Evolutionary conservation across 2,888 invertebrate species (phyloP).

Genomic region (Gari tellinella): DNA sequence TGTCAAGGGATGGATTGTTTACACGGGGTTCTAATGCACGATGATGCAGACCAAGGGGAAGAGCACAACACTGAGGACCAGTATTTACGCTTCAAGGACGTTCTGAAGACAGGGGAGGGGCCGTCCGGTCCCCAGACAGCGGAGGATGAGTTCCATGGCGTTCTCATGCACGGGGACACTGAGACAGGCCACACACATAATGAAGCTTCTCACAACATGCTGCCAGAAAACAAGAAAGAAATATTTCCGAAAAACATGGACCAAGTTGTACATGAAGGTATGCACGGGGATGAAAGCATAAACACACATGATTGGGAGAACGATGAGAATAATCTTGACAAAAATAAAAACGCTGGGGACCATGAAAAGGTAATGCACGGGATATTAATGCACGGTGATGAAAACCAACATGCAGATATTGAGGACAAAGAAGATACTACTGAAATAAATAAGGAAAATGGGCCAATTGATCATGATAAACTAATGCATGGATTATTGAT

Average conservation of each 20-base stretch:
- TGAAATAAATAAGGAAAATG: conserved; percentile 8
- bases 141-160: conserved; percentile 69
- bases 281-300: conserved; percentile 48
- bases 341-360: conserved; percentile 15
- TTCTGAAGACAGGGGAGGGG: conserved; percentile 16
- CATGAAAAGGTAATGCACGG: conserved; percentile 65
- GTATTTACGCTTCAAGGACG: conserved; percentile 49
- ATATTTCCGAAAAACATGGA: conserved; percentile 57
- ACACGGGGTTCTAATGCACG: conserved; percentile 74
- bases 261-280: conserved; percentile 51
- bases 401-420: conserved; percentile 8
- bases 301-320: conserved; percentile 36
- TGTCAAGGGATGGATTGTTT: conserved; percentile 69
- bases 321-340: not conserved
- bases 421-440: conserved; percentile 3
- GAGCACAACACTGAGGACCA: conserved; percentile 64
- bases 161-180: conserved; percentile 72
- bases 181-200: conserved; percentile 52
- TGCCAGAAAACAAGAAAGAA: conserved; percentile 33
- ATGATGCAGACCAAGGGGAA: conserved; percentile 59
- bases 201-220: conserved; percentile 10
- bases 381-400: conserved; percentile 64
- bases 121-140: conserved; percentile 57
- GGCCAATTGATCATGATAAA: conserved; percentile 44
- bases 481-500: conserved; percentile 61